Evolutionary conservation across 30 jellyfish, hydroid and myxozoan species (phyloP).

Genomic region (Cassiopea andromeda): DNA sequence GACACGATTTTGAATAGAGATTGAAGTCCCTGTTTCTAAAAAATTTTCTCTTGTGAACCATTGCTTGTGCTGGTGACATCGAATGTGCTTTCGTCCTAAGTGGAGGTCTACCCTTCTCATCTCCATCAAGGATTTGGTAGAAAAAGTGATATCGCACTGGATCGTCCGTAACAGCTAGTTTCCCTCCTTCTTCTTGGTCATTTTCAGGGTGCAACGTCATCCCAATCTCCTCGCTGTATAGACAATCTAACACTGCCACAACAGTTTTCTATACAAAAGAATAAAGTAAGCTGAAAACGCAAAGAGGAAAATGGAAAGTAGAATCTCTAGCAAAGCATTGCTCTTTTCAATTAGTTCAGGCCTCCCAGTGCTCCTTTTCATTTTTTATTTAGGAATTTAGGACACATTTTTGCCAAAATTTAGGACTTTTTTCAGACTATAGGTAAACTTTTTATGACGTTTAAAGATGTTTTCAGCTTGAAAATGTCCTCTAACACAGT

Average conservation of each 20-base stretch:
- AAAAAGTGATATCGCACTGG: constrained; percentile 89
- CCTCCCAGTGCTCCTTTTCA: too few species aligned
- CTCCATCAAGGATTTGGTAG: constrained; percentile 91
- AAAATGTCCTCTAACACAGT: too few species aligned
- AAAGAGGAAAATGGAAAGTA: too few species aligned
- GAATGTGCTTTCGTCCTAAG: not conserved
- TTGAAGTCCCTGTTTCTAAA: constrained; percentile 8
- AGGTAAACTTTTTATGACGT: too few species aligned
- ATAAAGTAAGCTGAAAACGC: not conserved
- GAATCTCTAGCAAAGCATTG: too few species aligned
- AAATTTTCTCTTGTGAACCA: constrained; percentile 3
- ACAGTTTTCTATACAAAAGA: constrained; percentile 78
- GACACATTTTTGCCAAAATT: too few species aligned
- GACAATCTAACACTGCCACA: constrained; percentile 77
- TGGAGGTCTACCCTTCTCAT: constrained; percentile 85
- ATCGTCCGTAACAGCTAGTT: constrained; percentile 51
- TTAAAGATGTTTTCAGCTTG: too few species aligned
- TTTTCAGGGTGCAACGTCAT: constrained; percentile 24
- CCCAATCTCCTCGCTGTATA: constrained; percentile 86
- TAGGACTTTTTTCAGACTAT: too few species aligned
- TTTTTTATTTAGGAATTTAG: too few species aligned
- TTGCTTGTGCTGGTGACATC: constrained; percentile 49
- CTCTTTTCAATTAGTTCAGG: too few species aligned
- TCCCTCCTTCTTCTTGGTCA: constrained; percentile 45
- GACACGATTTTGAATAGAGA: constrained; percentile 43